Percentiles rank a stretch among this genome's conserved stretches.
phyloP scores from a whole-genome alignment of 1,140 invertebrate species.

The Drosophila novamexicana region DNA sequence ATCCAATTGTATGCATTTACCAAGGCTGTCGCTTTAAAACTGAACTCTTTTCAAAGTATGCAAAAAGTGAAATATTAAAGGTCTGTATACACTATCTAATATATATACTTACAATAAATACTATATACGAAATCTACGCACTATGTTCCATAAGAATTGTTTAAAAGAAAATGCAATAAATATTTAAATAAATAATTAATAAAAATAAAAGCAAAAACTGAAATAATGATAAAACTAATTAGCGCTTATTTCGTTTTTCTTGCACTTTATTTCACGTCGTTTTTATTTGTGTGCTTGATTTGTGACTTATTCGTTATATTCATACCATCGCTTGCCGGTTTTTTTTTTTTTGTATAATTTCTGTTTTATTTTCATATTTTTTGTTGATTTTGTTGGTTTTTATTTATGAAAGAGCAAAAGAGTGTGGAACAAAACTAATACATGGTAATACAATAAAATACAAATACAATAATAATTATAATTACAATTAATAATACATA shows the following conservation, averaged over 20 bases:
- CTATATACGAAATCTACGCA: too few species aligned
- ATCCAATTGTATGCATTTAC: too few species aligned
- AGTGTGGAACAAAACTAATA: slow-evolving; percentile 83
- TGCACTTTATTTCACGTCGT: slow-evolving; percentile 67
- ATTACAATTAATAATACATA: slow-evolving; percentile 54
- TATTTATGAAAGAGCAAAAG: slow-evolving; percentile 84
- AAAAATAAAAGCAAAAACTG: neutral
- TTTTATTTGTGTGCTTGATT: slow-evolving; percentile 39
- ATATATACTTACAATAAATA: too few species aligned
- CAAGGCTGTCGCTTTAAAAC: too few species aligned
- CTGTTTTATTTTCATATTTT: slow-evolving; percentile 39
- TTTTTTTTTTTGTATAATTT: slow-evolving; percentile 47
- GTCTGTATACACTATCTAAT: too few species aligned
- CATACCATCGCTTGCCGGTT: slow-evolving; percentile 78
- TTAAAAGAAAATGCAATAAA: too few species aligned
- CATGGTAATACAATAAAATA: slow-evolving; percentile 77
- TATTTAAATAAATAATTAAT: too few species aligned
- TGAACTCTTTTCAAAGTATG: too few species aligned
- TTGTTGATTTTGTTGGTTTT: slow-evolving; percentile 35
- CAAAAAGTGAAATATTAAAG: too few species aligned
- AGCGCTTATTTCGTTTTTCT: neutral
- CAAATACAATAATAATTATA: slow-evolving; percentile 80
- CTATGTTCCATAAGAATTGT: too few species aligned
- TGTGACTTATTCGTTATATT: slow-evolving; percentile 50
- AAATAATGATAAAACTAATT: too few species aligned